Percentiles rank a stretch among this genome's conserved stretches.
phyloP scores from a whole-genome alignment of 23 tunicate species.

The Styela clava region DNA sequence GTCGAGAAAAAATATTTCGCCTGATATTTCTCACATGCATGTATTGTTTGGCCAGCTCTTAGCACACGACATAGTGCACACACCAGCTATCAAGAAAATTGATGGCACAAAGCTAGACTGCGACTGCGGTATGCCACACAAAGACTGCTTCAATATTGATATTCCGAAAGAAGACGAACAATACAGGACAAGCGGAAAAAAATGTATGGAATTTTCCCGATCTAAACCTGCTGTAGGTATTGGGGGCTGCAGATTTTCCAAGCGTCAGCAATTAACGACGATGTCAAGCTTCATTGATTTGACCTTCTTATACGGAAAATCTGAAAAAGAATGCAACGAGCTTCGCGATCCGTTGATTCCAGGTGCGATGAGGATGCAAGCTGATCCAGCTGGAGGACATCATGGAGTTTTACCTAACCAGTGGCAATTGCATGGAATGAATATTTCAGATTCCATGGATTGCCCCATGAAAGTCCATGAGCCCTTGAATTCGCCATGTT shows the following conservation, averaged over 20 bases:
- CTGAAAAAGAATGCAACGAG: constrained; percentile 31
- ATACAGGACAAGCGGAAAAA: constrained; percentile 33
- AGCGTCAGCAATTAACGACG: constrained; percentile 62
- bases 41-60: constrained; percentile 76
- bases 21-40: constrained; percentile 34
- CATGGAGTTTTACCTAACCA: constrained; percentile 26
- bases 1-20: constrained; percentile 7
- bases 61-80: constrained; percentile 59
- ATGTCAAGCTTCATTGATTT: constrained; percentile 70
- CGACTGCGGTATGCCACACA: not conserved
- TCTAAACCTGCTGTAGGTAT: constrained; percentile 54
- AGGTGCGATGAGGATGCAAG: not conserved
- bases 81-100: constrained; percentile 38
- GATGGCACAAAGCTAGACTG: not conserved
- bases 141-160: not conserved
- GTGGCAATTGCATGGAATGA: constrained; percentile 18
- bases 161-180: constrained; percentile 64
- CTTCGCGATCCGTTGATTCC: constrained; percentile 38
- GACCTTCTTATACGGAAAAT: constrained; percentile 70
- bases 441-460: constrained; percentile 41
- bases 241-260: constrained; percentile 1
- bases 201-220: constrained; percentile 48
- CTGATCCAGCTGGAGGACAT: not conserved
- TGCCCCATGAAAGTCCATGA: constrained; percentile 50
- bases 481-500: constrained; percentile 52